Conservation (phyloP, 1,140 invertebrate species). For the Neodiprion lecontei region DNA sequence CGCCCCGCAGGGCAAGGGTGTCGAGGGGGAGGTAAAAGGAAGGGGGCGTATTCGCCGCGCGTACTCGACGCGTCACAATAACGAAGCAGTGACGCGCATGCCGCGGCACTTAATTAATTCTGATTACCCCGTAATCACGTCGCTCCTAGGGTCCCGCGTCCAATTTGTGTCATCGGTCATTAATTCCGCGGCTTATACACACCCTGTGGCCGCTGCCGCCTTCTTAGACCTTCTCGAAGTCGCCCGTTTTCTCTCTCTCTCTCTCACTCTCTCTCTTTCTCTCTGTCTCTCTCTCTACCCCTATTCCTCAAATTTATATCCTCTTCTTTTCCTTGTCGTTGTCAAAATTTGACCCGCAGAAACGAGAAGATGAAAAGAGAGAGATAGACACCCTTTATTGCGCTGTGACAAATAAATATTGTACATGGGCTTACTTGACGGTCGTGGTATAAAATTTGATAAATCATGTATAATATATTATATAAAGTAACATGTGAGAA, state of each 20-base stretch:
- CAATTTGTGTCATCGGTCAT: conserved; percentile 58
- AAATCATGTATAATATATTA: no score
- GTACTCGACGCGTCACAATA: conserved; percentile 60
- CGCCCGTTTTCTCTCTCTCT: background rate
- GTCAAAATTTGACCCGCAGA: no score
- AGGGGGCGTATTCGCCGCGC: conserved; percentile 29
- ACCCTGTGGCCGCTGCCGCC: conserved; percentile 23
- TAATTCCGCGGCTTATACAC: conserved; percentile 41
- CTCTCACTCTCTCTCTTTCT: background rate
- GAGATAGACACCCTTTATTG: no score
- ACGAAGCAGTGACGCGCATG: conserved; percentile 61
- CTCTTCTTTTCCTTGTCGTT: no score
- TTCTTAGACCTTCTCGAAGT: background rate
- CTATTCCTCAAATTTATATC: no score
- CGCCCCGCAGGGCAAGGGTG: conserved; percentile 18
- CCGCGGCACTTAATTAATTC: conserved; percentile 61
- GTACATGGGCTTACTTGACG: no score
- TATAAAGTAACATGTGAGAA: no score
- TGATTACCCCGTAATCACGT: conserved; percentile 63
- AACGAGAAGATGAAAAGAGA: no score
- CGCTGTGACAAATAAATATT: no score
- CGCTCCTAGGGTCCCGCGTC: conserved; percentile 48
- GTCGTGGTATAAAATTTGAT: no score
- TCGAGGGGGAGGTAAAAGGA: conserved; percentile 24
- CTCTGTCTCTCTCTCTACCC: background rate